These are phyloP conservation scores for Hucho hucho DNA, from an alignment of 2,113 vertebrate genomes.

Conservation along the genomic window DNA sequence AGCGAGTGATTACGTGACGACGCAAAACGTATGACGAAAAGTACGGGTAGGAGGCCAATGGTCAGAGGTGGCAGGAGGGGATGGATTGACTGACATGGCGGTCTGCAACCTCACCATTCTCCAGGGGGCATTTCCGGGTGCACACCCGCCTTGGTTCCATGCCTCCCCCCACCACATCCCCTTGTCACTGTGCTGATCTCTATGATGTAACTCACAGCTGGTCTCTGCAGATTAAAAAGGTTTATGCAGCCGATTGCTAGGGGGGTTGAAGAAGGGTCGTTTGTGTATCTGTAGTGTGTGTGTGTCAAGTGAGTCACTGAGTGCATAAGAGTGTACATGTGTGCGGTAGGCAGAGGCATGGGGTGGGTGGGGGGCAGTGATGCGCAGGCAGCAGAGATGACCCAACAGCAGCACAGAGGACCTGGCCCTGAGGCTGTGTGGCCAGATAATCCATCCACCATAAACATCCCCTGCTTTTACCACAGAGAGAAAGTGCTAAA, in stretches of 20 bases:
- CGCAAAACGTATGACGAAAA: slow-evolving; percentile 21
- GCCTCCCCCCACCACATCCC: background rate
- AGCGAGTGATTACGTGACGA: slow-evolving; percentile 47
- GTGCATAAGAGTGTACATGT: background rate
- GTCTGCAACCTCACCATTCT: slow-evolving; percentile 26
- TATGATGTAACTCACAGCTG: slow-evolving; percentile 69
- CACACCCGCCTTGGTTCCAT: background rate
- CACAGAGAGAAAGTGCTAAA: background rate
- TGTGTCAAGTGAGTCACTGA: too few relatives aligned
- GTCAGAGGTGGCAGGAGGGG: slow-evolving; percentile 25
- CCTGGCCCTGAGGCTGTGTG: background rate
- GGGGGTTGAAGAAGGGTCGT: background rate
- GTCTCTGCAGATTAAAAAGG: slow-evolving; percentile 57
- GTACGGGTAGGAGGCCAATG: slow-evolving; percentile 2
- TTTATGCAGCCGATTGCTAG: slow-evolving; percentile 28
- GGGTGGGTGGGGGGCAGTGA: background rate
- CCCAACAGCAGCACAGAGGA: slow-evolving; percentile 11
- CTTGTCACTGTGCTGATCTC: background rate
- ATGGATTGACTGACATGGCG: slow-evolving; percentile 9
- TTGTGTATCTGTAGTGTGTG: background rate
- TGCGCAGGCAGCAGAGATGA: background rate
- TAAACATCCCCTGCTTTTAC: too few relatives aligned
- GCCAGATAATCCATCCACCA: slow-evolving; percentile 6
- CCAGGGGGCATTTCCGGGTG: background rate
- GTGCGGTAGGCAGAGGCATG: background rate